Evolutionary conservation across 2,888 invertebrate genomes (phyloP).

Genomic region (Lydus trimaculatus): DNA sequence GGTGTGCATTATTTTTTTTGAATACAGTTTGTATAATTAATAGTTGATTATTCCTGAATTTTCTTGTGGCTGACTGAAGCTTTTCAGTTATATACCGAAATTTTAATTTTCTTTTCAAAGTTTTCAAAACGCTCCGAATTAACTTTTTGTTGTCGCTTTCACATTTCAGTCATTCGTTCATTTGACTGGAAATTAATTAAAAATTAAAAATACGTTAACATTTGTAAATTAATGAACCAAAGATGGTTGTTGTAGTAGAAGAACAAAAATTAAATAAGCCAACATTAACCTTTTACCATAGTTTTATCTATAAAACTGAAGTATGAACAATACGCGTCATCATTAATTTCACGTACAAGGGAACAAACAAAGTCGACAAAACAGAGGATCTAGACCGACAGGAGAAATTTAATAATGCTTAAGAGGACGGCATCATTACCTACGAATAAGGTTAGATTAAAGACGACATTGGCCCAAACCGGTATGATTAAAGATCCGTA

Average conservation of each 20-base stretch:
- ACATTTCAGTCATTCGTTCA: not conserved
- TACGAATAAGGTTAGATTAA: conserved; percentile 19
- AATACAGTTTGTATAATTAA: not conserved
- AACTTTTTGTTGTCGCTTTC: not conserved
- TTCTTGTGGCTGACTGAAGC: too few relatives aligned
- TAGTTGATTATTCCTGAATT: not conserved
- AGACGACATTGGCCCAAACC: not conserved
- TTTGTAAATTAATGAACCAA: not conserved
- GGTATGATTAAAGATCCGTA: not conserved
- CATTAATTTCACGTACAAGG: not conserved
- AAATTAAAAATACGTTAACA: not conserved
- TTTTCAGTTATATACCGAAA: not conserved
- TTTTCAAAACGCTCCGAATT: not conserved
- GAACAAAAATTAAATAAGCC: conserved; percentile 4
- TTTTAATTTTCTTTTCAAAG: not conserved
- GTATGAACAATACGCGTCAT: not conserved
- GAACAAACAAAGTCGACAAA: too few relatives aligned
- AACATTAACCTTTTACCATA: not conserved
- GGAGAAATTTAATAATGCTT: conserved; percentile 23
- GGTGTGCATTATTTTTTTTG: too few relatives aligned
- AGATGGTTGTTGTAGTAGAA: not conserved
- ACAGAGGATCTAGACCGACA: conserved; percentile 8
- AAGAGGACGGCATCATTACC: conserved; percentile 16
- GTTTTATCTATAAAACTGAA: not conserved
- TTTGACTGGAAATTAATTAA: not conserved